Base-by-base conservation (phyloP, 2,797 vertebrate genomes). In the Bufotes viridis region DNA sequence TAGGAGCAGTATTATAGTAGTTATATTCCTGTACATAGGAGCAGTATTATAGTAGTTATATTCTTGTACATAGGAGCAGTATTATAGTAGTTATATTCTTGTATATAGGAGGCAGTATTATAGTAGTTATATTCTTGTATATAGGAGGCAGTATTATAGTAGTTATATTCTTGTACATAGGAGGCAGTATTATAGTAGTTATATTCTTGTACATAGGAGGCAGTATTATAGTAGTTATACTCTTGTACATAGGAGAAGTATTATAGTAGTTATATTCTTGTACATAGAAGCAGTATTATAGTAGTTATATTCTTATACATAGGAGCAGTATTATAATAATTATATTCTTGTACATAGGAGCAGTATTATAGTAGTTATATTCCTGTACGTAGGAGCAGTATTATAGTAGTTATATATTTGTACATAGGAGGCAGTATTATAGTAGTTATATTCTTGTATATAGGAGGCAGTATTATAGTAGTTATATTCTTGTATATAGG, bases 281-380 rank as follows among this genome's bases (percentile, higher is more conserved):
- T 65, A 65, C 12, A 65, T 65, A 65, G 61, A 22, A 10, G 61
- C 61, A 65, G 61, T 65, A 65, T 65, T 65, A 65, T n/a, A n/a
- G 61, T n/a, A 65, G 61, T 65, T 65, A 65, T 65, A 65, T 65
- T 65, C 61, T 12, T 65, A 22, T 65, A 65, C 12, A 61, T 5
- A 20, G 22, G 14, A 34, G 22, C 7, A 65, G 61, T 65, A 65
- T 65, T 65, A 65, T 65, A 65, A 22, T n/a, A 65, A 22, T 65
- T 65, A 65, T 65, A 34, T n/a, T 65, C n/a, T 42, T 42, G 42
- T 42, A 42, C 42, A 42, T 42, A 42, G 42, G 42, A 3, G 42
- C 42, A 42, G 61, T 65, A 65, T 65, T 65, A 65, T n/a, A 65
- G 61, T 65, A 65, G 61, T n/a, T 65, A 65, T 65, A 65, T 65